Evolutionary conservation across 2,113 vertebrate genomes (phyloP), one percentile per base, ranked within the genome.

Genomic region (Hemibagrus wyckioides): DNA sequence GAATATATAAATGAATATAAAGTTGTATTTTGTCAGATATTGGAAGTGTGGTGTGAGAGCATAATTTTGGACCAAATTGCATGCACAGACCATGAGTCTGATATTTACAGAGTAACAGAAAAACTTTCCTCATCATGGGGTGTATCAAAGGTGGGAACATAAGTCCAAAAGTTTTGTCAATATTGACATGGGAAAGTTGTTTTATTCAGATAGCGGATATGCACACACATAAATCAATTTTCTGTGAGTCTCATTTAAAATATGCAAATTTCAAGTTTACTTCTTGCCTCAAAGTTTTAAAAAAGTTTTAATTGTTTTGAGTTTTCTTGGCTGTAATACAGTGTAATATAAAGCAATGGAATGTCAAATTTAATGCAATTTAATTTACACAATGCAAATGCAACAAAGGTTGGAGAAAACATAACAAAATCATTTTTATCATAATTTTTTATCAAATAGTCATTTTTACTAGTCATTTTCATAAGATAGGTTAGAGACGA

Each of bases 141-240:
- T 75, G 9, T 75, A 41, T 28, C 48, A 23, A 48, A 75, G 23
- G 23, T 75, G 41, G 25, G 39, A 48, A 75, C 71, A 75, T 75
- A 9, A 75, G 71, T 75, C 41, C 71, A 75, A 75, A 75, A 28
- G 41, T 75, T 28, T 48, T 75, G 25, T 75, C 41, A 75, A 75
- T 75, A 75, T 48, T 28, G 41, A 75, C 41, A 48, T 23, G 11
- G 71, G 71, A 28, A 75, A 28, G 23, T 75, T 41, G 13, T 28
- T 44, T 75, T 75, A 25, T 75, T 75, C 23, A 23, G 23, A 48
- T 14, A 48, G 2, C 39, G 19, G 36, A 23, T 73, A 11, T 41
- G 3, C 36, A 9, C 36, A 41, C 2, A 8, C 69, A 23, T 73
- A 39, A 73, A 8, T 73, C 6, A 10, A 41, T 48, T 25, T 44